These are phyloP conservation scores for Herpetotheres cachinnans DNA, from an alignment of 2,113 vertebrate species.

Conservation along the genomic window DNA sequence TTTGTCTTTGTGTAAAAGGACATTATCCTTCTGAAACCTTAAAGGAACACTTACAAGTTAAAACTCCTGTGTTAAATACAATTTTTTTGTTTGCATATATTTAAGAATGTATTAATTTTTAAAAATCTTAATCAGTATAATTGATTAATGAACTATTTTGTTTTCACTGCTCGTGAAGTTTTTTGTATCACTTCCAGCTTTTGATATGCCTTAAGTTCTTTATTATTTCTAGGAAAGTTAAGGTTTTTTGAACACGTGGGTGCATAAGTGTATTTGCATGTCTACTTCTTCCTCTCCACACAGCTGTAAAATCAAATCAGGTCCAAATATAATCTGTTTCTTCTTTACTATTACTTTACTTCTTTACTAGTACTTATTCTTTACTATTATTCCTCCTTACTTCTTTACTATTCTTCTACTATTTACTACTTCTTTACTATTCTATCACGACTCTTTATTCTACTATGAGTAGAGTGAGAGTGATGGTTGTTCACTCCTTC, in stretches of 20 bases:
- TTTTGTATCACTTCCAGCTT: background rate
- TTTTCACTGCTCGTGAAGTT: background rate
- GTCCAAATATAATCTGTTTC: background rate
- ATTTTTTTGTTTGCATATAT: background rate
- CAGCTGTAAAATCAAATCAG: background rate
- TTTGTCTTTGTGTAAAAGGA: background rate
- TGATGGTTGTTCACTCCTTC: background rate
- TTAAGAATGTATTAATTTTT: background rate
- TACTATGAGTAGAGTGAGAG: background rate
- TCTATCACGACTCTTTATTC: too few species aligned
- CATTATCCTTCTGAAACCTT: background rate
- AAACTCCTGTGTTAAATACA: background rate
- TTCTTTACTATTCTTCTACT: too few species aligned
- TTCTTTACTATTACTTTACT: background rate
- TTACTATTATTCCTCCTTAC: background rate
- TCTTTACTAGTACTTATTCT: background rate
- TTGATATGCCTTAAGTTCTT: background rate
- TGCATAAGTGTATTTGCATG: background rate
- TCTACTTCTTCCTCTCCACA: background rate
- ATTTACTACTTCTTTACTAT: too few species aligned
- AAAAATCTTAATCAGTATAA: background rate
- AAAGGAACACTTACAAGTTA: background rate
- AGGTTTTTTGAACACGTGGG: background rate
- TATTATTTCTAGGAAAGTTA: background rate
- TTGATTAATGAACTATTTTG: background rate